A percentile compares a stretch with the other conserved stretches of the same genome.
These are phyloP conservation scores for Morus bassanus DNA, from an alignment of 2,797 vertebrate species.

Conservation along the genomic window DNA sequence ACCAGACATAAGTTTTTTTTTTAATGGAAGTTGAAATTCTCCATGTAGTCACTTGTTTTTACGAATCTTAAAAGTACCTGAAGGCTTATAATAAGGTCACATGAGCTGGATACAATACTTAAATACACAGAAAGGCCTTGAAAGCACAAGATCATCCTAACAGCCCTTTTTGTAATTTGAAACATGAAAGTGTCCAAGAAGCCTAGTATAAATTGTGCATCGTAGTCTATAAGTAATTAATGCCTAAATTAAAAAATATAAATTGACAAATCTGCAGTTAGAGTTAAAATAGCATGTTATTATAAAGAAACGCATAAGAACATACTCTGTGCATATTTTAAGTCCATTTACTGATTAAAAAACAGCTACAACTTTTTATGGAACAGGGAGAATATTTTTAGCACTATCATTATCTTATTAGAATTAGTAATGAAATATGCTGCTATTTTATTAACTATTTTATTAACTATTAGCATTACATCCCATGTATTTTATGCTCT, in stretches of 20 bases:
- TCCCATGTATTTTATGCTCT: background rate
- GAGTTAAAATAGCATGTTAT: background rate
- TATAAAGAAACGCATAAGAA: background rate
- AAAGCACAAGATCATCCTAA: background rate
- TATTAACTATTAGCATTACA: background rate
- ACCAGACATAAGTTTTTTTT: background rate
- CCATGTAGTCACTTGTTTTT: background rate
- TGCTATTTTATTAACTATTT: background rate
- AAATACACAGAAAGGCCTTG: background rate
- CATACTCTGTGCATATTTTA: background rate
- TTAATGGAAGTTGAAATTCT: background rate
- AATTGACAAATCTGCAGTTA: background rate
- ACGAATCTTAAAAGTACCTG: background rate
- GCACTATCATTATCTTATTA: background rate
- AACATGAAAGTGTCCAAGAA: background rate
- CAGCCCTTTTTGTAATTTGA: background rate
- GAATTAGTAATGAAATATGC: background rate
- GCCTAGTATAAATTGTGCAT: background rate
- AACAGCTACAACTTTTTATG: background rate
- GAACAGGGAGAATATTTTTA: background rate
- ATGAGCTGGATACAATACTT: background rate
- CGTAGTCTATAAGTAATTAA: background rate
- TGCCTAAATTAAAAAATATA: background rate
- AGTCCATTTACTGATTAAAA: background rate
- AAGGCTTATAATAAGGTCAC: background rate